Percentiles rank a stretch among this genome's conserved stretches.
Evolutionary conservation across 2,113 vertebrate genomes (phyloP).

Genomic region (Menidia beryllina): DNA sequence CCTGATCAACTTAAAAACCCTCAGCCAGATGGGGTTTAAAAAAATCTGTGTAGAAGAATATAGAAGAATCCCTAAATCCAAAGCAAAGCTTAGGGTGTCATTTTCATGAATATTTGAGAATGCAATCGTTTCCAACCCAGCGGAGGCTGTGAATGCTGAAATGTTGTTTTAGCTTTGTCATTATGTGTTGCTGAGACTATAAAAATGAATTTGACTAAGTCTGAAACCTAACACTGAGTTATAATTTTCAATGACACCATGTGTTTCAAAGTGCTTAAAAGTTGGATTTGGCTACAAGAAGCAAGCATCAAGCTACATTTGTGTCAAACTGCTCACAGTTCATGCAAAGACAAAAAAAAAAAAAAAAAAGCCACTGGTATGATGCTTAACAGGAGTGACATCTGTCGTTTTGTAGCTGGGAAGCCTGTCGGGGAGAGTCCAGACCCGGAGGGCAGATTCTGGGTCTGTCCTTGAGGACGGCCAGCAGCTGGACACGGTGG

Average conservation of each 20-base stretch:
- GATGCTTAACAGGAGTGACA: not conserved
- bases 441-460: conserved; percentile 22
- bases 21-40: not conserved
- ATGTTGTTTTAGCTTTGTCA: not conserved
- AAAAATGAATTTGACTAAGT: not conserved
- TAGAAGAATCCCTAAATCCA: not conserved
- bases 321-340: too few relatives aligned
- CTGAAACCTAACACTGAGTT: not conserved
- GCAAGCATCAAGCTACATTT: too few relatives aligned
- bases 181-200: too few relatives aligned
- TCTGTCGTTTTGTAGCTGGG: conserved; percentile 80
- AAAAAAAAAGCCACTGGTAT: not conserved
- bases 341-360: not conserved
- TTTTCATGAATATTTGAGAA: not conserved
- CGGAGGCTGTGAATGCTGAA: not conserved
- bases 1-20: not conserved
- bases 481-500: conserved; percentile 71
- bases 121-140: not conserved
- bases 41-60: not conserved
- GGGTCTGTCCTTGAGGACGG: conserved; percentile 6
- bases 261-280: too few relatives aligned
- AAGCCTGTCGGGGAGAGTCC: conserved; percentile 76
- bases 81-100: not conserved
- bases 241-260: conserved; percentile 7
- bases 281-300: conserved; percentile 7